Conservation (phyloP, 2,888 invertebrate species). For the Pyrochroa serraticornis region DNA sequence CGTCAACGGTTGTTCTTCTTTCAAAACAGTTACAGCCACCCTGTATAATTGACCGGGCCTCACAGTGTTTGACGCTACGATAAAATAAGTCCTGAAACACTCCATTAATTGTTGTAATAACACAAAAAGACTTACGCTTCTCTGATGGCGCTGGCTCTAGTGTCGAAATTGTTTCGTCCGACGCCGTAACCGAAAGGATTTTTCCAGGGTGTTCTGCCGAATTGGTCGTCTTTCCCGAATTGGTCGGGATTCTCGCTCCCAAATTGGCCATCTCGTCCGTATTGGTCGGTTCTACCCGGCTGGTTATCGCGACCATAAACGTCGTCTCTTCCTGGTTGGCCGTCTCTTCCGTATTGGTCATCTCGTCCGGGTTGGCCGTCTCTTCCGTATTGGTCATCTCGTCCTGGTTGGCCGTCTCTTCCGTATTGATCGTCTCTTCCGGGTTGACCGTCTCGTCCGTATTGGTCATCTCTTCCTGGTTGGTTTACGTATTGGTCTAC, state of each 20-base stretch:
- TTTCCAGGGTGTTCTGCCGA: slow-evolving; percentile 33
- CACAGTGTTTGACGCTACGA: slow-evolving; percentile 89
- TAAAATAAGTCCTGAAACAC: slow-evolving; percentile 87
- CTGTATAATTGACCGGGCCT: slow-evolving; percentile 91
- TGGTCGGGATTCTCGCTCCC: slow-evolving; percentile 18
- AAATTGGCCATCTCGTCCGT: slow-evolving; percentile 15
- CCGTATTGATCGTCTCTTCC: slow-evolving; percentile 25
- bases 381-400: slow-evolving; percentile 19
- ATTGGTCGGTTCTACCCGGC: slow-evolving; percentile 7
- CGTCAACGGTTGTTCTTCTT: slow-evolving; percentile 79
- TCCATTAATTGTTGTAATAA: no score
- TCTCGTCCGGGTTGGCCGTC: no score
- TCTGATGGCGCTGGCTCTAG: slow-evolving; percentile 46
- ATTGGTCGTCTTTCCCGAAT: slow-evolving; percentile 33
- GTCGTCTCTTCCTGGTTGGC: no score
- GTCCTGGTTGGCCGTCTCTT: no score
- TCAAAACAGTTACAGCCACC: slow-evolving; percentile 83
- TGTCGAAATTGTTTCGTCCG: slow-evolving; percentile 28
- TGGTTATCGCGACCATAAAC: no score
- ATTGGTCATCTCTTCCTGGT: slow-evolving; percentile 18
- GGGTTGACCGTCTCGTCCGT: slow-evolving; percentile 20
- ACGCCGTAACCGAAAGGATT: slow-evolving; percentile 27
- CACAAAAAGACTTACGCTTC: slow-evolving; percentile 50
- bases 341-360: no score
- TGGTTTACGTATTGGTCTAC: neutral